A percentile compares a stretch with the other conserved stretches of the same genome.
phyloP scores from a whole-genome alignment of 2,113 vertebrate genomes.

The Epinephelus moara region DNA sequence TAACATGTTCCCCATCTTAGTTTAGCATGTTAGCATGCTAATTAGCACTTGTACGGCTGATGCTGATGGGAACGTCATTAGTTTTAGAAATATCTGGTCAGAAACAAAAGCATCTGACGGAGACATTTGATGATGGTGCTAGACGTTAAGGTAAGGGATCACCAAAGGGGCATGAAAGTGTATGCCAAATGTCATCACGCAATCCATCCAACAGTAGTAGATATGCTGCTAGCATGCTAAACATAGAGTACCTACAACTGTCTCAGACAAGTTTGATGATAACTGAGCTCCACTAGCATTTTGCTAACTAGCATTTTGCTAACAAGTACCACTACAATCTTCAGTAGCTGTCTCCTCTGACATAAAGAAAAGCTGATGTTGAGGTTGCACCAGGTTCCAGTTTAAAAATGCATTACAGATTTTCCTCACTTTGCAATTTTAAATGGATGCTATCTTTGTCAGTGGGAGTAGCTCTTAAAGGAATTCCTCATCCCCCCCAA shows the following conservation, averaged over 20 bases:
- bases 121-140: not conserved
- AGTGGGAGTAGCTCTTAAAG: not conserved
- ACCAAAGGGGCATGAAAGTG: not conserved
- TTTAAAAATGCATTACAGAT: not conserved
- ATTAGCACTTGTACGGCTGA: not conserved
- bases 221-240: not conserved
- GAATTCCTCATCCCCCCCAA: too few species aligned
- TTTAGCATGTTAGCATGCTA: not conserved
- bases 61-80: not conserved
- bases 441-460: not conserved
- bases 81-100: not conserved
- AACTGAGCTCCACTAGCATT: not conserved
- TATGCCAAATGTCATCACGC: too few species aligned
- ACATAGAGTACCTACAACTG: not conserved
- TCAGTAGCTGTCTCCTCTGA: not conserved
- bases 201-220: not conserved
- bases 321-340: not conserved
- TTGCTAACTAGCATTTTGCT: not conserved
- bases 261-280: not conserved
- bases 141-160: not conserved
- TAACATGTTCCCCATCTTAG: not conserved
- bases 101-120: not conserved
- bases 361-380: not conserved
- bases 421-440: not conserved
- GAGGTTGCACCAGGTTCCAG: not conserved